These are phyloP conservation scores for Biston stratarius DNA, from an alignment of 2,888 invertebrate species.

Conservation along the genomic window DNA sequence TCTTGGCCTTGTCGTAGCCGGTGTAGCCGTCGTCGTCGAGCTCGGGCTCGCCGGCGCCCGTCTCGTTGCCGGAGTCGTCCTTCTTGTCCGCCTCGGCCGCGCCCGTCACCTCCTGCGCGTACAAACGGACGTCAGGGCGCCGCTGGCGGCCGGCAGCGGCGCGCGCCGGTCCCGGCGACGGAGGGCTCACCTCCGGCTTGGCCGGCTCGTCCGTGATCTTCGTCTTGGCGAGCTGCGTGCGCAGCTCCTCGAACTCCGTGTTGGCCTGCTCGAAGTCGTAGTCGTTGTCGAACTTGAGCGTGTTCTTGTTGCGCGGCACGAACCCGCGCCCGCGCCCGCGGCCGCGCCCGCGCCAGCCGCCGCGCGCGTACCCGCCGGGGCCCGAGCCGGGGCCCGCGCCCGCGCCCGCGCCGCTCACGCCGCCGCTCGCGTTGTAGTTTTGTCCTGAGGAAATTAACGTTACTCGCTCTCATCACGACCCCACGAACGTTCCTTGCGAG, in stretches of 20 bases:
- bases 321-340: conserved; percentile 80
- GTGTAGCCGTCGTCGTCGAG: conserved; percentile 90
- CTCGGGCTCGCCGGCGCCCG: conserved; percentile 93
- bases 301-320: conserved; percentile 87
- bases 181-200: conserved; percentile 77
- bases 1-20: conserved; percentile 97
- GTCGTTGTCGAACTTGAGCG: conserved; percentile 97
- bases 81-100: conserved; percentile 90
- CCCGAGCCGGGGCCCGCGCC: conserved; percentile 79
- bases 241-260: conserved; percentile 97
- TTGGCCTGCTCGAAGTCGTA: conserved; percentile 99
- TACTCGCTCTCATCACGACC: too few species aligned
- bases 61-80: conserved; percentile 96
- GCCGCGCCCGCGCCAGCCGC: conserved; percentile 80
- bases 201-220: conserved; percentile 89
- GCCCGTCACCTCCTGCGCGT: background rate
- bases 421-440: conserved; percentile 41
- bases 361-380: conserved; percentile 56
- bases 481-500: too few species aligned
- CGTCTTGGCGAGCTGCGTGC: conserved; percentile 93
- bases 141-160: too few species aligned
- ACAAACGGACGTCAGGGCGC: background rate
- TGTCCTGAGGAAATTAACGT: conserved; percentile 34
- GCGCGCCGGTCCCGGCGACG: too few species aligned
- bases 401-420: conserved; percentile 15